Conservation (phyloP, 2,113 vertebrate species). For the Colinus virginianus region DNA sequence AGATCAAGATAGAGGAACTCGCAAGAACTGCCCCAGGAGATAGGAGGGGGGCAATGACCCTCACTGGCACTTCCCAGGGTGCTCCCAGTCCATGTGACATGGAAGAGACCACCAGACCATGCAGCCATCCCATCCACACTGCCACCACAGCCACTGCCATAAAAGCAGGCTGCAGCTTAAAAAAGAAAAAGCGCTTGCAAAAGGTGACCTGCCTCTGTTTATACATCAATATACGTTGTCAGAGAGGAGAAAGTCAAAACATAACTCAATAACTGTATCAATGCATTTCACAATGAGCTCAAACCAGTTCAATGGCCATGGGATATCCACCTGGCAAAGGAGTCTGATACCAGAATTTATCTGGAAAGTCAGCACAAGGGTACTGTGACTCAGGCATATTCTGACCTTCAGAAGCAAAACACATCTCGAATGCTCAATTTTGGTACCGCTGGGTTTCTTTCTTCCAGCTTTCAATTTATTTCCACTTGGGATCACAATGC, state of each 20-base stretch:
- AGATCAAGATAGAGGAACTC: background rate
- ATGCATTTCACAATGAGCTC: conserved; percentile 43
- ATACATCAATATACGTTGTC: conserved; percentile 12
- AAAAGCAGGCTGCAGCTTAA: background rate
- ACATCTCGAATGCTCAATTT: background rate
- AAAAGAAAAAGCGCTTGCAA: background rate
- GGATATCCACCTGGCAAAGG: conserved; percentile 1
- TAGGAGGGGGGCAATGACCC: background rate
- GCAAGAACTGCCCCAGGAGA: background rate
- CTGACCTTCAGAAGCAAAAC: conserved; percentile 19
- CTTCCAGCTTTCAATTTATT: background rate
- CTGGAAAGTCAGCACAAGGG: conserved; percentile 14
- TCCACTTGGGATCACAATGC: background rate
- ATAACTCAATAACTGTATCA: conserved; percentile 18
- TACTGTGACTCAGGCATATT: background rate
- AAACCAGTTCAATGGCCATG: conserved; percentile 19
- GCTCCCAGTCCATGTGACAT: background rate
- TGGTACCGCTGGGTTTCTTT: background rate
- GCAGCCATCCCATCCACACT: background rate
- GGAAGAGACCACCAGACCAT: background rate
- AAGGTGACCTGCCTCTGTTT: conserved; percentile 45
- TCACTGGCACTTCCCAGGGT: fast-evolving
- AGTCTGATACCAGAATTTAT: background rate
- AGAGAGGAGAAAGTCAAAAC: conserved; percentile 47
- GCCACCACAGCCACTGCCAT: background rate